These are phyloP conservation scores for Heterodera schachtii DNA, from an alignment of 1,140 invertebrate species.

Conservation along the genomic window DNA sequence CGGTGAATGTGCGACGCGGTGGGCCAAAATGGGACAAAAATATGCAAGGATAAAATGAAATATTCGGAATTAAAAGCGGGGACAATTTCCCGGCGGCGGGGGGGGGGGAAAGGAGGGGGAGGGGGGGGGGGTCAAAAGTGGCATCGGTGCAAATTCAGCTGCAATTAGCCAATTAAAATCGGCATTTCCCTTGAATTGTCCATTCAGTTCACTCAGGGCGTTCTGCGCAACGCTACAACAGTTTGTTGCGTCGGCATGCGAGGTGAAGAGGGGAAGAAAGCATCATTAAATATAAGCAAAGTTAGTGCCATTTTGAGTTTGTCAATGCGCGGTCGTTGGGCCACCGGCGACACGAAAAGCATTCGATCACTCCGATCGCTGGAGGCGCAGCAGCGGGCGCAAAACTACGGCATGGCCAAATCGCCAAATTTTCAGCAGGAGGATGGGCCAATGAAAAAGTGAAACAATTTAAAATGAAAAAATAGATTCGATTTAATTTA, in stretches of 20 bases:
- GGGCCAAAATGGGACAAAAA: background rate
- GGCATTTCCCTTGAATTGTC: background rate
- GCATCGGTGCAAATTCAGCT: background rate
- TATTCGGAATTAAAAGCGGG: background rate
- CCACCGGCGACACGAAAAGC: conserved; percentile 58
- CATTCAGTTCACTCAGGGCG: conserved; percentile 58
- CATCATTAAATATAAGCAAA: background rate
- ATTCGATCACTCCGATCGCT: conserved; percentile 42
- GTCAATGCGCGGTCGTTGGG: conserved; percentile 18
- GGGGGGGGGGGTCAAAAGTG: background rate
- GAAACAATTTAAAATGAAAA: background rate
- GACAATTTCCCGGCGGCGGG: background rate
- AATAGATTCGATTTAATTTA: background rate
- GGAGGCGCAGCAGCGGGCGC: conserved; percentile 13
- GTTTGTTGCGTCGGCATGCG: conserved; percentile 49
- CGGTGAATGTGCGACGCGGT: conserved; percentile 63
- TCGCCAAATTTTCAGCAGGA: conserved; percentile 5
- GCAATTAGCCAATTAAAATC: too few species aligned
- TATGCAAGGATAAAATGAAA: background rate
- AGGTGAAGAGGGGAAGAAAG: conserved; percentile 23
- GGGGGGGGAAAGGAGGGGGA: background rate
- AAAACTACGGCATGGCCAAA: conserved; percentile 2
- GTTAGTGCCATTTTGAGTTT: conserved; percentile 4
- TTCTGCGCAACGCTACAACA: conserved; percentile 55
- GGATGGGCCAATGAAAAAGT: conserved; percentile 22